Base-by-base conservation (phyloP, 2,797 vertebrate genomes). In the Rhinatrema bivittatum region DNA sequence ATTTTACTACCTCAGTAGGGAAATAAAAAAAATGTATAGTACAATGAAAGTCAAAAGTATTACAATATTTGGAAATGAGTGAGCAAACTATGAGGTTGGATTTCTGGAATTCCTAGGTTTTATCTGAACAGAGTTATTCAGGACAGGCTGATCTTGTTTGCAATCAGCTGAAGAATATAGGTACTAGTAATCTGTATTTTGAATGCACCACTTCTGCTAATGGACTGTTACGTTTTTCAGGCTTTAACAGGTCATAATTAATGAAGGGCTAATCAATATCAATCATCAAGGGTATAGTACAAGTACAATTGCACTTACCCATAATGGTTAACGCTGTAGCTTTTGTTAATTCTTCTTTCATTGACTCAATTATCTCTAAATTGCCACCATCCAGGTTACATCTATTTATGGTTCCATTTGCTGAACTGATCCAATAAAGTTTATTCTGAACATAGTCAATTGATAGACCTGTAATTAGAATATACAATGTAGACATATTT, bases 341-440 rank as follows among this genome's bases (percentile, higher is more conserved):
- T 88, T 91, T 95, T 46, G 86, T 82, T 74, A 99, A 78, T 56
- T 93, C 85, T 76, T 87, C 88, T 79, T 93, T 97, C 74, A 94
- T 86, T 58, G 85, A 82, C 61, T 97, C 94, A 65, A 98, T 89
- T 68, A 95, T 88, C 79, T 99, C 96, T 62, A 99, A 86, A 50
- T 87, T 87, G 27, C 79, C 81, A 54, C 96, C 96, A 11, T 98
- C 94, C 70, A 97, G 74, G 86, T 87, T 95, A 78, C 96, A 99
- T 82, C 94, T 90, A 67, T 96, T 98, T 85, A 99, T 94, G 51
- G 93, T 98, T 73, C 91, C 87, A 58, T 98, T 99, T 81, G 91
- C 87, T 2, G 95, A 95, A 76, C 93, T 99, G 68, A 98, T 94
- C 96, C 96, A 99, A 76, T 98, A 98, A 34, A 99, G 81, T 60